Conservation (phyloP, 2,797 vertebrate species). For the Myripristis murdjan region DNA sequence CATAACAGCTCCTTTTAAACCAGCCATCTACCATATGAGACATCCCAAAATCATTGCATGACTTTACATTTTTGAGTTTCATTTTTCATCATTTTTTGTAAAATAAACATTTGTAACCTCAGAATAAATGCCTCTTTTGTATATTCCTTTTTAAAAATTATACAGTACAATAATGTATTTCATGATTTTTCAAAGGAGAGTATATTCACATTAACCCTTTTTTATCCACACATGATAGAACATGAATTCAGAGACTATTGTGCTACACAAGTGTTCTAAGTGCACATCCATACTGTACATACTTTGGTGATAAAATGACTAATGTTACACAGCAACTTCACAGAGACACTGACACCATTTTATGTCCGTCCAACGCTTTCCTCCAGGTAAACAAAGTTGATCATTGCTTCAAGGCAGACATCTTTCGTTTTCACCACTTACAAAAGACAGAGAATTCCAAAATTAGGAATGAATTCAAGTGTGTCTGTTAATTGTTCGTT, state of each 20-base stretch:
- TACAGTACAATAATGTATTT: slow-evolving; percentile 66
- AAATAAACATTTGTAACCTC: slow-evolving; percentile 70
- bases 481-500: slow-evolving; percentile 41
- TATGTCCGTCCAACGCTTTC: slow-evolving; percentile 50
- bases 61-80: not conserved
- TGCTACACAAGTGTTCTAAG: slow-evolving; percentile 45
- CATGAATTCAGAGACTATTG: slow-evolving; percentile 47
- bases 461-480: slow-evolving; percentile 69
- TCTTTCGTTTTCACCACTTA: slow-evolving; percentile 20
- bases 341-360: slow-evolving; percentile 60
- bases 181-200: slow-evolving; percentile 67
- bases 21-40: too few species aligned
- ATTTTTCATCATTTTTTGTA: slow-evolving; percentile 51
- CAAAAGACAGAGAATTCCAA: slow-evolving; percentile 39
- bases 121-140: slow-evolving; percentile 68
- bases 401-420: slow-evolving; percentile 53
- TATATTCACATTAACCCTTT: slow-evolving; percentile 77
- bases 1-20: not conserved
- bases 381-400: slow-evolving; percentile 60
- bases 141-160: slow-evolving; percentile 57
- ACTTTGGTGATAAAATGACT: slow-evolving; percentile 77
- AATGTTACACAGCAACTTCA: slow-evolving; percentile 57
- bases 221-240: slow-evolving; percentile 62
- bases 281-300: slow-evolving; percentile 49
- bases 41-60: not conserved